These are phyloP conservation scores for Mirza zaza DNA, from an alignment of 2,113 vertebrate species.

Conservation along the genomic window DNA sequence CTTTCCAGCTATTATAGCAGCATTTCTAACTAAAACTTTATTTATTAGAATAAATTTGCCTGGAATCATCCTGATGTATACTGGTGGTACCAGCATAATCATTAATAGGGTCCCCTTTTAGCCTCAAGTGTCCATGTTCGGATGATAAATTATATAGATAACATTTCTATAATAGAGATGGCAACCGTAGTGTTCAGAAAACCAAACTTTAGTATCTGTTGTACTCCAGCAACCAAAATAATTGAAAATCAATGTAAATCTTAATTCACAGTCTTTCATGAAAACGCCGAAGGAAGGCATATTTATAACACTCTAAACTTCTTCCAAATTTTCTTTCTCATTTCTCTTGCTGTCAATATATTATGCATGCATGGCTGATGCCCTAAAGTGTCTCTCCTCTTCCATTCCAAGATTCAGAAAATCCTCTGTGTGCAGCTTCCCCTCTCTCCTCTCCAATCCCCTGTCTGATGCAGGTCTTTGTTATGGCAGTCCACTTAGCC, in stretches of 20 bases:
- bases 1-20: background rate
- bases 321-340: background rate
- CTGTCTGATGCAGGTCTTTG: background rate
- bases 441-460: background rate
- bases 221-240: slow-evolving; percentile 42
- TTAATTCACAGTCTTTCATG: slow-evolving; percentile 49
- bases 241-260: slow-evolving; percentile 66
- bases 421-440: background rate
- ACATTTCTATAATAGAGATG: background rate
- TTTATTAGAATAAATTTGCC: background rate
- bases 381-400: background rate
- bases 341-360: background rate
- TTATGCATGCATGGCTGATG: background rate
- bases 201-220: slow-evolving; percentile 21
- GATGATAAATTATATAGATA: slow-evolving; percentile 4
- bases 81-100: background rate
- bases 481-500: background rate
- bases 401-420: background rate
- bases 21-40: background rate
- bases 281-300: background rate
- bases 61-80: background rate
- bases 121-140: background rate
- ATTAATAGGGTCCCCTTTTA: background rate
- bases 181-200: background rate
- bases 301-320: slow-evolving; percentile 12